Conservation (phyloP, 2,888 invertebrate species). For the Cosmopolites sordidus region DNA sequence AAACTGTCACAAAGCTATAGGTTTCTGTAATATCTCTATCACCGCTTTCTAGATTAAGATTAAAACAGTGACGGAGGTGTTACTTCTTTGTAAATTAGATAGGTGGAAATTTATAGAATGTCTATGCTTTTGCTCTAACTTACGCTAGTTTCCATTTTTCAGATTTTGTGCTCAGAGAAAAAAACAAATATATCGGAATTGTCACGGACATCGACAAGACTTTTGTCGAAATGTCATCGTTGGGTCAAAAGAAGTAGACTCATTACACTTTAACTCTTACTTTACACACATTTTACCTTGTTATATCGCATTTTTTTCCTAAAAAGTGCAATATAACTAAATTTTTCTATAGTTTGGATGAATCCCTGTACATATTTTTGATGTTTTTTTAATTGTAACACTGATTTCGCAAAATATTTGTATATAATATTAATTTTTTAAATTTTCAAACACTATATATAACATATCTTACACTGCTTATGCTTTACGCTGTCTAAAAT, state of each 20-base stretch:
- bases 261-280: background rate
- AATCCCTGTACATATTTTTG: background rate
- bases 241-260: constrained; percentile 44
- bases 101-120: too few relatives aligned
- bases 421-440: too few relatives aligned
- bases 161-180: constrained; percentile 48
- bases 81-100: too few relatives aligned
- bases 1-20: too few relatives aligned
- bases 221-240: constrained; percentile 48
- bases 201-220: constrained; percentile 49
- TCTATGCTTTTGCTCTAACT: constrained; percentile 1
- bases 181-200: constrained; percentile 47
- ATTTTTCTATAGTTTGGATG: background rate
- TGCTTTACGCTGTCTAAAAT: background rate
- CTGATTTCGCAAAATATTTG: too few relatives aligned
- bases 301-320: background rate
- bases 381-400: too few relatives aligned
- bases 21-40: too few relatives aligned
- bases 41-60: too few relatives aligned
- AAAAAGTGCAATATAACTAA: background rate
- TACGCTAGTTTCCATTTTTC: constrained; percentile 32
- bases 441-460: background rate
- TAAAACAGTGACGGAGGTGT: too few relatives aligned
- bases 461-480: background rate
- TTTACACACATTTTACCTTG: background rate